Percentiles rank a stretch among this genome's conserved stretches.
Conservation (phyloP, 2,113 vertebrate genomes). For the Nicator chloris region DNA sequence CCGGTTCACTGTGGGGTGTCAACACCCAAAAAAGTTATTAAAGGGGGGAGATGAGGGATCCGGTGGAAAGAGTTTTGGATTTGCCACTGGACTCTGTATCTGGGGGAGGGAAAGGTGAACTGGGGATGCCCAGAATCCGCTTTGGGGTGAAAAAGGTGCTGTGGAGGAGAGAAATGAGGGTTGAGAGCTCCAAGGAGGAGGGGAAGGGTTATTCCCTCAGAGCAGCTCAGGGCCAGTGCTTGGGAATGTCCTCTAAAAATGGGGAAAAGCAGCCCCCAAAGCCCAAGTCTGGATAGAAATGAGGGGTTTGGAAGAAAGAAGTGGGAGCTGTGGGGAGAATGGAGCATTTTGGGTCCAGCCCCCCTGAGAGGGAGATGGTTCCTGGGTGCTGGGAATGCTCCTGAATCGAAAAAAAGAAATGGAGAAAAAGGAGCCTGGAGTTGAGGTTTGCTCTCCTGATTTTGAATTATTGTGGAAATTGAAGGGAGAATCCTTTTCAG, state of each 20-base stretch:
- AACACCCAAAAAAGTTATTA: background rate
- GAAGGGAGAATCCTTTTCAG: background rate
- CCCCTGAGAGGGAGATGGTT: background rate
- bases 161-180: background rate
- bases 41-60: background rate
- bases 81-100: background rate
- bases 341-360: rapidly evolving
- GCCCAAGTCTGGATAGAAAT: background rate
- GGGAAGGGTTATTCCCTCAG: background rate
- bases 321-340: background rate
- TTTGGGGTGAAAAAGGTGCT: background rate
- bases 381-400: background rate
- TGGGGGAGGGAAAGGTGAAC: rapidly evolving
- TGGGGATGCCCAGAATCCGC: background rate
- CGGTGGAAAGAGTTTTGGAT: background rate
- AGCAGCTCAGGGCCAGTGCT: background rate
- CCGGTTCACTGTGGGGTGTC: background rate
- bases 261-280: background rate
- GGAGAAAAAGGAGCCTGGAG: background rate
- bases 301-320: background rate
- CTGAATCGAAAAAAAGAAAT: background rate
- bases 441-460: background rate
- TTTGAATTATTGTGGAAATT: background rate
- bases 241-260: background rate
- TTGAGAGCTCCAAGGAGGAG: background rate